phyloP scores from a whole-genome alignment of 2,113 vertebrate species.

The Eptatretus burgeri region DNA sequence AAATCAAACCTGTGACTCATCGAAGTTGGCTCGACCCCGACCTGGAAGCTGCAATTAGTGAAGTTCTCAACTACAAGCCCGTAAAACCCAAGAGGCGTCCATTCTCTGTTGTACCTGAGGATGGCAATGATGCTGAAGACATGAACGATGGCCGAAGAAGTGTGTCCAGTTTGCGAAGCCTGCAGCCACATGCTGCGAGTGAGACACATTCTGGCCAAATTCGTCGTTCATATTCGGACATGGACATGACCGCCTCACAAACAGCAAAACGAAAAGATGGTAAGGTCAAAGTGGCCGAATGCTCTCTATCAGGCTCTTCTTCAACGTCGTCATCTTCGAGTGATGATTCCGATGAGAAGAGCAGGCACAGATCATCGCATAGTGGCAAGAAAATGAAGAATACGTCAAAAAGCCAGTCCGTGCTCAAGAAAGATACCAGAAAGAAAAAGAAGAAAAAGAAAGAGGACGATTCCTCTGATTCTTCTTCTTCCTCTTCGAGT shows the following conservation, averaged over 20 bases:
- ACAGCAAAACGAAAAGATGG: not conserved
- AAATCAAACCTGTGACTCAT: constrained; percentile 24
- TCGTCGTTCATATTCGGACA: constrained; percentile 16
- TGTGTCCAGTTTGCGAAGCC: constrained; percentile 15
- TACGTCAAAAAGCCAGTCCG: constrained; percentile 32
- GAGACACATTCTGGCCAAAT: constrained; percentile 24
- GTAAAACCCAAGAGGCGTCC: constrained; percentile 29
- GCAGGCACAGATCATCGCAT: not conserved
- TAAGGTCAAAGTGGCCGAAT: not conserved
- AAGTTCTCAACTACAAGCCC: constrained; percentile 64
- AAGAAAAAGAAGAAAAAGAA: constrained; percentile 38
- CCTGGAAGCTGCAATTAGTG: constrained; percentile 65
- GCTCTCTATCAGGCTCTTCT: constrained; percentile 16
- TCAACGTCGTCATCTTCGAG: constrained; percentile 24
- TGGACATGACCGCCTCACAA: constrained; percentile 15
- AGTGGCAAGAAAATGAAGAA: constrained; percentile 18
- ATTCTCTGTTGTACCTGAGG: constrained; percentile 30
- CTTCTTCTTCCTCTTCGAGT: constrained; percentile 27
- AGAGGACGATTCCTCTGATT: constrained; percentile 21
- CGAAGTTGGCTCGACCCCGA: constrained; percentile 62
- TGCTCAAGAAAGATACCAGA: constrained; percentile 26
- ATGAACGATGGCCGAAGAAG: constrained; percentile 21
- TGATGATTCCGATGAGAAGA: constrained; percentile 17
- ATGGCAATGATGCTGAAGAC: constrained; percentile 9
- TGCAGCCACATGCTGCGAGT: constrained; percentile 13